phyloP scores from a whole-genome alignment of 2,113 vertebrate species.

The Brienomyrus longianalis region DNA sequence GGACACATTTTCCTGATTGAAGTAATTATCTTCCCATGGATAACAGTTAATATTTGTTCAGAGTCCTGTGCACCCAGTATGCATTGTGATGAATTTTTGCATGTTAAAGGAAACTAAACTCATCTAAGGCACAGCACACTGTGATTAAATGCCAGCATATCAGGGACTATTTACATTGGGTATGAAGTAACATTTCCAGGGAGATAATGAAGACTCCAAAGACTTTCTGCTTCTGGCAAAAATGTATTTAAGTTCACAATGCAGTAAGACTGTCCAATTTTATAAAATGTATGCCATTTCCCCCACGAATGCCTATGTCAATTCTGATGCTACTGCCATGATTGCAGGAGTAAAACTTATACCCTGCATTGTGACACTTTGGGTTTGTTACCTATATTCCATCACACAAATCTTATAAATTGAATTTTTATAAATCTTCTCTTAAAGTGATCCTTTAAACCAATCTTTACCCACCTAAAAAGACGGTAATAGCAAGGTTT shows the following conservation, averaged over 20 bases:
- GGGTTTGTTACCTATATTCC: too few relatives aligned
- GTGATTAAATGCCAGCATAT: not conserved
- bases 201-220: not conserved
- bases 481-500: not conserved
- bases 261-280: not conserved
- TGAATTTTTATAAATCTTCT: not conserved
- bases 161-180: not conserved
- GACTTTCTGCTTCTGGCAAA: not conserved
- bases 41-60: too few relatives aligned
- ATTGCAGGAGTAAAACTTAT: too few relatives aligned
- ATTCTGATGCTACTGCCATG: too few relatives aligned
- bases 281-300: not conserved
- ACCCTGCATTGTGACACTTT: too few relatives aligned
- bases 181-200: not conserved
- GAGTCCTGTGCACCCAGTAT: not conserved
- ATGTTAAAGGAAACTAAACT: not conserved
- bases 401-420: not conserved
- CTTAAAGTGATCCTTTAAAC: not conserved
- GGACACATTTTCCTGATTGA: too few relatives aligned
- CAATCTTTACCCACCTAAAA: not conserved
- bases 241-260: not conserved
- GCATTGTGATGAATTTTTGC: not conserved
- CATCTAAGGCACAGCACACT: not conserved
- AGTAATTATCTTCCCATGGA: too few relatives aligned
- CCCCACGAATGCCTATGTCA: not conserved